Conservation (phyloP, 2,888 invertebrate species). For the Watsonalla cultraria region DNA sequence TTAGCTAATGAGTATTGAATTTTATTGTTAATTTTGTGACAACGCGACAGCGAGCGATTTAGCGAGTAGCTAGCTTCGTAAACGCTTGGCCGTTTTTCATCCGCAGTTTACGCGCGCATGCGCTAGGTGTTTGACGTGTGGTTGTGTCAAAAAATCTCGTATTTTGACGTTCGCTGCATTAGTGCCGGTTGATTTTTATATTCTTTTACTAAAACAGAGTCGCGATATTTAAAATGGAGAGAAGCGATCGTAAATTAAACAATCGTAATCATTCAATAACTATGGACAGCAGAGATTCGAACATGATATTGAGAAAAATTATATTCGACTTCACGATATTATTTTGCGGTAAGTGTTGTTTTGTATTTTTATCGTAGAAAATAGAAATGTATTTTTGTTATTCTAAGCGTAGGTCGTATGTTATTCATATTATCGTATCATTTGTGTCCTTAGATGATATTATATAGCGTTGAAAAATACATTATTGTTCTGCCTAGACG, state of each 20-base stretch:
- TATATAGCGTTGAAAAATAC: too few species aligned
- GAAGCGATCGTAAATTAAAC: slow-evolving; percentile 61
- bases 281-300: slow-evolving; percentile 78
- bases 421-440: too few species aligned
- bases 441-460: too few species aligned
- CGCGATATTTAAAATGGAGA: slow-evolving; percentile 54
- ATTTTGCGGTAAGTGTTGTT: slow-evolving; percentile 81
- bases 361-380: slow-evolving; percentile 4
- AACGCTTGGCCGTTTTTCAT: slow-evolving; percentile 6
- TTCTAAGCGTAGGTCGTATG: too few species aligned
- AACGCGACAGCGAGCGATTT: slow-evolving; percentile 12
- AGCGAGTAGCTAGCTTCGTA: slow-evolving; percentile 18
- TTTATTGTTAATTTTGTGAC: too few species aligned
- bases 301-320: slow-evolving; percentile 81
- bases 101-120: slow-evolving; percentile 57
- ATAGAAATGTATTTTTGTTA: not conserved
- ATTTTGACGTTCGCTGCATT: slow-evolving; percentile 53
- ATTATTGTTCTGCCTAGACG: too few species aligned
- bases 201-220: slow-evolving; percentile 25
- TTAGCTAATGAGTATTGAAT: too few species aligned
- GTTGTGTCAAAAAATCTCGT: slow-evolving; percentile 20
- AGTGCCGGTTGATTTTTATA: slow-evolving; percentile 36
- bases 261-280: slow-evolving; percentile 58
- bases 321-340: slow-evolving; percentile 82
- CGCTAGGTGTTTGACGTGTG: slow-evolving; percentile 54